Evolutionary conservation across 35 echinoderm and acorn worm genomes (phyloP).

Genomic region (Patiria miniata): DNA sequence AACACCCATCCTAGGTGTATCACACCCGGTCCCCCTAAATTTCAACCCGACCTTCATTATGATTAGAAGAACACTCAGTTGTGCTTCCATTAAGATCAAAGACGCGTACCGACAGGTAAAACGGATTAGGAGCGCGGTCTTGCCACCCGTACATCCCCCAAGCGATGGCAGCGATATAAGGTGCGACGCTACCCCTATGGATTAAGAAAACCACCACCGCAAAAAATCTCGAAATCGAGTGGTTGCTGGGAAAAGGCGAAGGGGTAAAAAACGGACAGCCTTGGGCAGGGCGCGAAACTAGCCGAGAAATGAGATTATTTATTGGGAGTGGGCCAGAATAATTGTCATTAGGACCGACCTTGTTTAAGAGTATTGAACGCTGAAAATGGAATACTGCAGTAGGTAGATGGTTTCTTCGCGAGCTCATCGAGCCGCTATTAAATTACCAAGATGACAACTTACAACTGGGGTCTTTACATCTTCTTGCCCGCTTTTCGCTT

Average conservation of each 20-base stretch:
- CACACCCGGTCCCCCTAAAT: no score
- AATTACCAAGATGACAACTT: no score
- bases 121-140: background rate
- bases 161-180: background rate
- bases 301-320: conserved; percentile 22
- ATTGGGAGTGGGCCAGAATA: background rate
- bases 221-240: conserved; percentile 4
- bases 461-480: no score
- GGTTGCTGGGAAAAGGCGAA: background rate
- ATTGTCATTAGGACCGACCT: conserved; percentile 19
- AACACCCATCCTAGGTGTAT: no score
- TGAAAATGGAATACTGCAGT: background rate
- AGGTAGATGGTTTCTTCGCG: no score
- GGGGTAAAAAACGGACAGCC: background rate
- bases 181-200: background rate
- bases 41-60: no score
- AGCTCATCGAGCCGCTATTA: no score
- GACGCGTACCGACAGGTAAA: background rate
- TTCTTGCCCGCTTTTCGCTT: no score
- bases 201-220: background rate
- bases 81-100: conserved; percentile 24
- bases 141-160: background rate
- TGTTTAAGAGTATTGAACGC: conserved; percentile 18
- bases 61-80: background rate
- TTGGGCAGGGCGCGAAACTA: conserved; percentile 19